Percentiles rank a stretch among this genome's conserved stretches.
Conservation (phyloP, 2,113 vertebrate genomes). For the Coptodon rendalli region DNA sequence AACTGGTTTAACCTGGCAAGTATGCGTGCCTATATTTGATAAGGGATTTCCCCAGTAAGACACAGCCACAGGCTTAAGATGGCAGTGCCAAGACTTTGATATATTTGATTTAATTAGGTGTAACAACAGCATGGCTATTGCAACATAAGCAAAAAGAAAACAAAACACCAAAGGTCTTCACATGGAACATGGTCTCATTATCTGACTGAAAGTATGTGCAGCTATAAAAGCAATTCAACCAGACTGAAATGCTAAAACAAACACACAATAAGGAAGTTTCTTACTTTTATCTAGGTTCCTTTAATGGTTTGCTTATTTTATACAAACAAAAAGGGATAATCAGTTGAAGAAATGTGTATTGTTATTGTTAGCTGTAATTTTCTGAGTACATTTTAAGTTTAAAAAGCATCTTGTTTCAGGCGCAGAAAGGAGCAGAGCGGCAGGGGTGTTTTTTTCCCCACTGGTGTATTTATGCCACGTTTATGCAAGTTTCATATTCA, state of each 20-base stretch:
- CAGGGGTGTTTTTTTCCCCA: background rate
- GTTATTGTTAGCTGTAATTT: background rate
- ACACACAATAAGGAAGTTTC: background rate
- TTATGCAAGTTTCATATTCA: background rate
- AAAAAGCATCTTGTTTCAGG: background rate
- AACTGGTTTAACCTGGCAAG: background rate
- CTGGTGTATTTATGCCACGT: background rate
- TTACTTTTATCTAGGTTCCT: background rate
- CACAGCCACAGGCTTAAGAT: background rate
- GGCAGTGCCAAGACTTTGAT: background rate
- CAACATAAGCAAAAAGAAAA: background rate
- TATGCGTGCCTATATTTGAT: background rate
- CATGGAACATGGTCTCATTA: background rate
- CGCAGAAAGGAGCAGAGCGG: background rate
- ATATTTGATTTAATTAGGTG: constrained; percentile 9
- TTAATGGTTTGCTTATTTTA: background rate
- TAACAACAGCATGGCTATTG: background rate
- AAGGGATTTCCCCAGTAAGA: background rate
- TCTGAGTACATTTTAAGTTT: background rate
- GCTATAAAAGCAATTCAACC: background rate
- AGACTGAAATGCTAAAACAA: background rate
- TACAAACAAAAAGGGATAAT: background rate
- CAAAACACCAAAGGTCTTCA: background rate
- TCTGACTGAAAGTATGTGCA: background rate
- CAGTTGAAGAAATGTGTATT: background rate